phyloP scores from a whole-genome alignment of 1,140 invertebrate genomes.

The Penaeus japonicus region DNA sequence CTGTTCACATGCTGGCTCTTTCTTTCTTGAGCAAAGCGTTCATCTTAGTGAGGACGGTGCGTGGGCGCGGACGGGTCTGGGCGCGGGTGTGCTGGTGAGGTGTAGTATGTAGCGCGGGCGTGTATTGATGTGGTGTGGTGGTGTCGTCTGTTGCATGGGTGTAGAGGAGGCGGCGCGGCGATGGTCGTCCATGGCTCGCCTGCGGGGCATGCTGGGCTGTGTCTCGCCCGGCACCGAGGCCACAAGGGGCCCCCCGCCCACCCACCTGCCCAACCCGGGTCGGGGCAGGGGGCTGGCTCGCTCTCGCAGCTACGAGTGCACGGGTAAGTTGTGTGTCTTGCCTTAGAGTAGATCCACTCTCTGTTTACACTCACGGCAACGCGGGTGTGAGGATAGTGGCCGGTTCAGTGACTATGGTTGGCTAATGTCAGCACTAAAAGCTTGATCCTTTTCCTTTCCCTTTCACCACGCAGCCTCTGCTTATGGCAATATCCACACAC shows the following conservation, averaged over 20 bases:
- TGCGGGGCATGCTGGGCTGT: constrained; percentile 52
- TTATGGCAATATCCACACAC: too few species aligned
- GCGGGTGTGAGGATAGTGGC: background rate
- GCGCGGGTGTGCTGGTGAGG: constrained; percentile 21
- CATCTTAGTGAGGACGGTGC: too few species aligned
- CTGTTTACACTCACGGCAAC: background rate
- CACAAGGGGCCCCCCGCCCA: constrained; percentile 22
- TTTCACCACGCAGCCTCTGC: too few species aligned
- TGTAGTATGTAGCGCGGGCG: constrained; percentile 39
- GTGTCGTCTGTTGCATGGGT: constrained; percentile 52
- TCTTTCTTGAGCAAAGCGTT: too few species aligned
- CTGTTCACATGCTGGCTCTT: background rate
- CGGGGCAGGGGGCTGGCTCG: constrained; percentile 43
- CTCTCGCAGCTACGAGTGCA: constrained; percentile 49
- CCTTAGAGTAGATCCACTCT: background rate
- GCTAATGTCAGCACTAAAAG: too few species aligned
- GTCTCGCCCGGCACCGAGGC: constrained; percentile 51
- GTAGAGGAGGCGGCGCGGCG: constrained; percentile 52
- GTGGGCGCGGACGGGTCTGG: background rate
- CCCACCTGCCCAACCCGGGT: constrained; percentile 41
- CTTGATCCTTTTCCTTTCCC: too few species aligned
- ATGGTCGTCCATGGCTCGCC: constrained; percentile 53
- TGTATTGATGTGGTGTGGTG: constrained; percentile 53
- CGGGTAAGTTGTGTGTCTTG: constrained; percentile 31
- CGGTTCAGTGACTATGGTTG: too few species aligned